Evolutionary conservation across 2,888 invertebrate species (phyloP).

Genomic region (Drosophila helvetica): DNA sequence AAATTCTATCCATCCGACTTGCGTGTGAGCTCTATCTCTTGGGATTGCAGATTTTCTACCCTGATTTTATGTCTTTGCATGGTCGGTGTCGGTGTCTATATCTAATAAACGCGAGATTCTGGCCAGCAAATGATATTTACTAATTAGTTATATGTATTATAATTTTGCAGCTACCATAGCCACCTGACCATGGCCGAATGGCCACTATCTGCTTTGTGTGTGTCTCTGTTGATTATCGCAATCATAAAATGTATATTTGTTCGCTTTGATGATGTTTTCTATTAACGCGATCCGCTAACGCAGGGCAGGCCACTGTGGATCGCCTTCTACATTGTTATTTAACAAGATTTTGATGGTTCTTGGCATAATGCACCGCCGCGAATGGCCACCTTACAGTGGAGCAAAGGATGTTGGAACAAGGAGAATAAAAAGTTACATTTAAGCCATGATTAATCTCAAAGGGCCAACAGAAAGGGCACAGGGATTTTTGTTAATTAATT

Average conservation of each 20-base stretch:
- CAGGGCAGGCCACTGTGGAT: not conserved
- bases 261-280: slow-evolving; percentile 56
- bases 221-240: slow-evolving; percentile 67
- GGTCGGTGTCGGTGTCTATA: slow-evolving; percentile 26
- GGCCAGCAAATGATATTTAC: slow-evolving; percentile 37
- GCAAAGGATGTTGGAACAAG: not conserved
- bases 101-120: slow-evolving; percentile 13
- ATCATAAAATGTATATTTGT: slow-evolving; percentile 68
- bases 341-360: slow-evolving; percentile 57
- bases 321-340: slow-evolving; percentile 43
- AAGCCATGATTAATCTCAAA: too few relatives aligned
- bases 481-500: too few relatives aligned
- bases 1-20: slow-evolving; percentile 19
- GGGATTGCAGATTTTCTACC: slow-evolving; percentile 16
- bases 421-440: too few relatives aligned
- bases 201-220: slow-evolving; percentile 8
- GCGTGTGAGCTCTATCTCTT: slow-evolving; percentile 40
- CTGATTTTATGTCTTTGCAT: slow-evolving; percentile 48
- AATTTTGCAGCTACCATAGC: slow-evolving; percentile 18
- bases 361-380: slow-evolving; percentile 60
- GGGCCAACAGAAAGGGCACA: too few relatives aligned
- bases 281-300: slow-evolving; percentile 59
- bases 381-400: slow-evolving; percentile 23
- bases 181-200: slow-evolving; percentile 62
- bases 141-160: slow-evolving; percentile 48